Evolutionary conservation across 2,888 invertebrate species (phyloP).

Genomic region (Andrena bucephala): DNA sequence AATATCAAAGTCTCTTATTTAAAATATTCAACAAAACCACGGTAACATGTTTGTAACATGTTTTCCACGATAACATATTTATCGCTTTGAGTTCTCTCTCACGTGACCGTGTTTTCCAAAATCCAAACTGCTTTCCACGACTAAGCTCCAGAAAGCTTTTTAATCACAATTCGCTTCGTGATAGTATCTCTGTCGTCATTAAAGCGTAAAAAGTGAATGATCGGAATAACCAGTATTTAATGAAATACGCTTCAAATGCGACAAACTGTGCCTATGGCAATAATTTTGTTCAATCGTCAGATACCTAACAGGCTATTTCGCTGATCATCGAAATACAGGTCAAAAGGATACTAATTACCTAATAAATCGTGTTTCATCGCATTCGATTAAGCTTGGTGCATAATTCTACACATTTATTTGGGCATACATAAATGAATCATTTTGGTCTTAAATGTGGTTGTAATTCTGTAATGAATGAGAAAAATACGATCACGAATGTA

Average conservation of each 20-base stretch:
- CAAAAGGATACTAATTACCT: not conserved
- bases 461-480: not conserved
- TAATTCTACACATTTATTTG: not conserved
- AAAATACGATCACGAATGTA: not conserved
- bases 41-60: too few species aligned
- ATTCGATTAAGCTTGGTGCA: not conserved
- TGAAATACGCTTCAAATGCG: not conserved
- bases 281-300: slow-evolving; percentile 5
- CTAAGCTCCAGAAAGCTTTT: too few species aligned
- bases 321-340: not conserved
- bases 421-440: not conserved
- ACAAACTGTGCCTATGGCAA: not conserved
- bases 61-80: not conserved
- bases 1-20: too few species aligned
- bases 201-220: slow-evolving; percentile 3
- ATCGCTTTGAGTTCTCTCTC: not conserved
- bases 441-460: not conserved
- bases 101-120: not conserved
- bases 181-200: not conserved
- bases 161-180: too few species aligned
- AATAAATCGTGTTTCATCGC: not conserved
- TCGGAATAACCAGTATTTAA: not conserved
- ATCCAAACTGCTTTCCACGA: too few species aligned
- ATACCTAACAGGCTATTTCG: not conserved
- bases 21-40: too few species aligned